These are phyloP conservation scores for Fundulus diaphanus DNA, from an alignment of 2,797 vertebrate species.

Conservation along the genomic window DNA sequence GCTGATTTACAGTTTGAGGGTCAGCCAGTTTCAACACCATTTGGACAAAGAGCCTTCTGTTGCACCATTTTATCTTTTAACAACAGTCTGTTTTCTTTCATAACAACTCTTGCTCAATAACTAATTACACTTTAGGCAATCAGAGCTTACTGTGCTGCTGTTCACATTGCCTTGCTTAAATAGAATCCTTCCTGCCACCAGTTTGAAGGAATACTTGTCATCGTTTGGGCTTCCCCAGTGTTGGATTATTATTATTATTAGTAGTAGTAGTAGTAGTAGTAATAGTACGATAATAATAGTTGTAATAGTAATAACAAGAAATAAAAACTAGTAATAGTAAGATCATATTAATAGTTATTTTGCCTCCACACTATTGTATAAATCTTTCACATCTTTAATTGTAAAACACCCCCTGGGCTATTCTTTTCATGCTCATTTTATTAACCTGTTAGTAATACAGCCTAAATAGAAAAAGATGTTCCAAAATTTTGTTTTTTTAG, in stretches of 20 bases:
- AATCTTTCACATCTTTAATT: not conserved
- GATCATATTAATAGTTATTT: not conserved
- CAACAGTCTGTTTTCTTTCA: not conserved
- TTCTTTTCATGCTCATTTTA: not conserved
- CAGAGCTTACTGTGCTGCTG: not conserved
- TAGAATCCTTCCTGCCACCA: not conserved
- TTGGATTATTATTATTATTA: not conserved
- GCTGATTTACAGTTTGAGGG: not conserved
- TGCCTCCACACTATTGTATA: not conserved
- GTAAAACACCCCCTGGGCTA: not conserved
- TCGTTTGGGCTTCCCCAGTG: not conserved
- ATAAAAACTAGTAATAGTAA: not conserved
- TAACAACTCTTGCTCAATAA: not conserved
- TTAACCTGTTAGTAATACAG: not conserved
- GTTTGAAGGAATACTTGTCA: not conserved
- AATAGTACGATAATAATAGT: not conserved
- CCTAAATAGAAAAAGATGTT: not conserved
- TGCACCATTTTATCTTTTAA: not conserved
- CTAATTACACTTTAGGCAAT: slow-evolving; percentile 5
- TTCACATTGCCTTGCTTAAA: not conserved
- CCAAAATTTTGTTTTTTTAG: not conserved
- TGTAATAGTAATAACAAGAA: not conserved
- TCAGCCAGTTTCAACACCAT: not conserved
- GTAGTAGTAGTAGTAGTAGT: not conserved
- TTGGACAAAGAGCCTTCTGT: not conserved